Conservation (phyloP, 2,888 invertebrate genomes). For the Rhamnusium bicolor region DNA sequence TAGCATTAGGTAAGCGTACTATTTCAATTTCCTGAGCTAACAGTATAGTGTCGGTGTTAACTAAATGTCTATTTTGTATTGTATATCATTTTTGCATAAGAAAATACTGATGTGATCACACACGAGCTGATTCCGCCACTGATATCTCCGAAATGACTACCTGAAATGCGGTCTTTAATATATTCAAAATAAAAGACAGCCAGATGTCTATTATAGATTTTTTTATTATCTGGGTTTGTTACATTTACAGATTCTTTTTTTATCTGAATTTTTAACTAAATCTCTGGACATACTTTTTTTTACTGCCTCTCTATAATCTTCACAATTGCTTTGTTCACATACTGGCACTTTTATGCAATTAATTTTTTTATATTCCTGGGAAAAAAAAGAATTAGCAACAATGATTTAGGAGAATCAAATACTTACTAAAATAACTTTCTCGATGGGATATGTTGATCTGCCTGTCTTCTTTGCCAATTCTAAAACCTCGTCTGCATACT, state of each 20-base stretch:
- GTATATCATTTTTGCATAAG: too few relatives aligned
- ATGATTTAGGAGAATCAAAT: neutral
- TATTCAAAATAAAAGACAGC: neutral
- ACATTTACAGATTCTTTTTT: conserved; percentile 20
- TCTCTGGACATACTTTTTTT: conserved; percentile 1
- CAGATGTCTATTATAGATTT: neutral
- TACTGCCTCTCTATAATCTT: conserved; percentile 5
- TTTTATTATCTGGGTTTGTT: neutral
- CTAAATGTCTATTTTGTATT: too few relatives aligned
- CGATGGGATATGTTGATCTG: conserved; percentile 71
- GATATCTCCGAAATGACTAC: too few relatives aligned
- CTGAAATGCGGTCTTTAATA: too few relatives aligned
- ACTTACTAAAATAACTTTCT: conserved; percentile 68
- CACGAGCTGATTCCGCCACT: too few relatives aligned
- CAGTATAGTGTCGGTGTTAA: too few relatives aligned
- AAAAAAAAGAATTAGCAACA: neutral
- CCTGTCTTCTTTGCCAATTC: conserved; percentile 69
- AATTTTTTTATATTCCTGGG: conserved; percentile 37
- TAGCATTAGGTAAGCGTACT: too few relatives aligned
- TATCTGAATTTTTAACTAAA: neutral
- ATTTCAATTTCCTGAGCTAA: too few relatives aligned
- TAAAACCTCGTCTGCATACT: conserved; percentile 72
- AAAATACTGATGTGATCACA: too few relatives aligned
- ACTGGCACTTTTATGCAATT: conserved; percentile 19
- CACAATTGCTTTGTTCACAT: neutral